Percentiles rank a stretch among this genome's conserved stretches.
Evolutionary conservation across 2,888 invertebrate genomes (phyloP).

Genomic region (Operophtera brumata): DNA sequence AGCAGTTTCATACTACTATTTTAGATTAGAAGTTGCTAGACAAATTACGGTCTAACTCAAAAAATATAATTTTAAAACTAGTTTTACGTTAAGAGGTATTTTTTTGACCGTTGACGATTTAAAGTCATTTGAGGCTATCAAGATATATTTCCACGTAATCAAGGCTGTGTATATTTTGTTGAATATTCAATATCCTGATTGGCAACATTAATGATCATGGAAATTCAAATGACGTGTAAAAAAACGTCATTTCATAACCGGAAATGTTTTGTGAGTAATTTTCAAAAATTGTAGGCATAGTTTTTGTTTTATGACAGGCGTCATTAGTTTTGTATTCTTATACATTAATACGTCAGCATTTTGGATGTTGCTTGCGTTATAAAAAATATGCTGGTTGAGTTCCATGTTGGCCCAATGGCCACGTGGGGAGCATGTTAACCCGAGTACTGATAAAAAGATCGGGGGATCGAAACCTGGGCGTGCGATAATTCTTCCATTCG

Average conservation of each 20-base stretch:
- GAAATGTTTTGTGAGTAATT: slow-evolving; percentile 14
- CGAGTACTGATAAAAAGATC: too few species aligned
- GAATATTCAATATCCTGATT: slow-evolving; percentile 13
- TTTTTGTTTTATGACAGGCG: slow-evolving; percentile 1
- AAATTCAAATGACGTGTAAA: slow-evolving; percentile 3
- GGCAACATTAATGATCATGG: slow-evolving; percentile 7
- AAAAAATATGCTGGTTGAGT: background rate
- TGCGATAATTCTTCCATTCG: too few species aligned
- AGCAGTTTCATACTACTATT: too few species aligned
- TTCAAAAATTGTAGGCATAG: background rate
- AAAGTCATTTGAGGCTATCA: slow-evolving; percentile 3
- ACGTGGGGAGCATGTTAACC: too few species aligned
- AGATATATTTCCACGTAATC: slow-evolving; percentile 6
- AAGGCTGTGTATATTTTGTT: slow-evolving; percentile 1
- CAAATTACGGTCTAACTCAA: too few species aligned
- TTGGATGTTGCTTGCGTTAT: background rate
- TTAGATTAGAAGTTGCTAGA: too few species aligned
- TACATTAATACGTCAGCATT: background rate
- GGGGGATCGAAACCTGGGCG: too few species aligned
- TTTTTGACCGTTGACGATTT: slow-evolving; percentile 2
- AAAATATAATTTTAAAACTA: too few species aligned
- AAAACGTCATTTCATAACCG: slow-evolving; percentile 3
- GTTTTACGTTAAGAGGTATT: too few species aligned
- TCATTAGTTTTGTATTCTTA: slow-evolving; percentile 2
- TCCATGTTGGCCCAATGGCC: too few species aligned